phyloP scores from a whole-genome alignment of 2,797 vertebrate genomes.

The Periparus ater region DNA sequence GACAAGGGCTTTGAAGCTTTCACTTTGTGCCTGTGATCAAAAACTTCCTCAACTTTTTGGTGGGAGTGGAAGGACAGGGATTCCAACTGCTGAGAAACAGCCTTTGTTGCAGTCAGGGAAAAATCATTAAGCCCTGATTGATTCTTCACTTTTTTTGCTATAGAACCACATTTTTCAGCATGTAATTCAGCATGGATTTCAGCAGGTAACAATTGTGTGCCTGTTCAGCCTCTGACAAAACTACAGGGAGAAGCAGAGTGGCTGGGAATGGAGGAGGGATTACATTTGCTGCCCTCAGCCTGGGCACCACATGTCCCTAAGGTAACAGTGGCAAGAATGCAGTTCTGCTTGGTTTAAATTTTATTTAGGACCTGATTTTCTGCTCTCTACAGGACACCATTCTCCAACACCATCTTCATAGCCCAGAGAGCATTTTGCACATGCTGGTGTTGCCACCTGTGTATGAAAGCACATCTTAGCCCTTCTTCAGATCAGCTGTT shows the following conservation, averaged over 20 bases:
- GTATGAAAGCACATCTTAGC: background rate
- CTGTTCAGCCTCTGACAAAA: background rate
- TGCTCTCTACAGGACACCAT: background rate
- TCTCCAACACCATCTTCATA: background rate
- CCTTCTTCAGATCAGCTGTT: accelerated
- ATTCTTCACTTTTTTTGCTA: background rate
- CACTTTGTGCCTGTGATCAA: background rate
- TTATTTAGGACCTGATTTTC: background rate
- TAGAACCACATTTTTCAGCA: background rate
- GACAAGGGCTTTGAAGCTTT: background rate
- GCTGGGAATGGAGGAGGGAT: background rate
- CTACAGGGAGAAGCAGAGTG: background rate
- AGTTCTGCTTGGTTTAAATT: background rate
- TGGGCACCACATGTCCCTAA: background rate
- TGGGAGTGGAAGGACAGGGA: background rate
- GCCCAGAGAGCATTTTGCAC: background rate
- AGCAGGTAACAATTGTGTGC: background rate
- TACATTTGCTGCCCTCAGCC: background rate
- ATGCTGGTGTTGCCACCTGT: background rate
- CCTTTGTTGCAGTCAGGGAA: background rate
- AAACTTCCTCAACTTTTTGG: background rate
- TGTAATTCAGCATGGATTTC: background rate
- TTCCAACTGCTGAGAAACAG: background rate
- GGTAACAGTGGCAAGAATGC: accelerated
- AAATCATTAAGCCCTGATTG: background rate